Evolutionary conservation across 1,140 invertebrate genomes (phyloP).

Genomic region (Nasonia giraulti): DNA sequence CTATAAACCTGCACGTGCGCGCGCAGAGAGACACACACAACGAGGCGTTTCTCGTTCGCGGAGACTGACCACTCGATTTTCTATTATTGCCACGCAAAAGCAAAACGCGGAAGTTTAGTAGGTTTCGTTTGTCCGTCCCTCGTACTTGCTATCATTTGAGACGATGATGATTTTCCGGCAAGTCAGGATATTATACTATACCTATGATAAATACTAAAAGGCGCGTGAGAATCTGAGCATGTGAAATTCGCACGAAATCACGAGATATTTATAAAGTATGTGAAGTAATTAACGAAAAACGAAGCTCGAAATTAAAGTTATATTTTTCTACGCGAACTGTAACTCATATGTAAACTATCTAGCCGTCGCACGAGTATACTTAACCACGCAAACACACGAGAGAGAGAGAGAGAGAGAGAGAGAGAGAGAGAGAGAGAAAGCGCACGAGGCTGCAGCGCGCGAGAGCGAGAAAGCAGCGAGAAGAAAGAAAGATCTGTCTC

Average conservation of each 20-base stretch:
- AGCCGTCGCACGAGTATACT: neutral
- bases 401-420: neutral
- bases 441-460: neutral
- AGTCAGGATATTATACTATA: neutral
- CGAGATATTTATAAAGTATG: neutral
- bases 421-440: neutral
- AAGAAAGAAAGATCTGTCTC: slow-evolving; percentile 45
- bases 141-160: neutral
- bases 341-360: neutral
- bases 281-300: neutral
- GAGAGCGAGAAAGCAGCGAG: neutral
- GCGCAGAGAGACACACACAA: neutral
- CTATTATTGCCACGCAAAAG: neutral
- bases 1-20: neutral
- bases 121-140: slow-evolving; percentile 30
- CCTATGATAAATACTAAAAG: neutral
- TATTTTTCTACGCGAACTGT: neutral
- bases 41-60: neutral
- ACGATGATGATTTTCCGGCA: neutral
- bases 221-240: neutral
- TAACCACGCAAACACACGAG: slow-evolving; percentile 15
- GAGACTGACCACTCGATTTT: slow-evolving; percentile 23
- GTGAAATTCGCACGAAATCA: too few species aligned
- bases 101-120: neutral
- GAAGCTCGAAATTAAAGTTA: neutral